Evolutionary conservation across 2,888 invertebrate species (phyloP).

Genomic region (Drosophila paucipuncta): DNA sequence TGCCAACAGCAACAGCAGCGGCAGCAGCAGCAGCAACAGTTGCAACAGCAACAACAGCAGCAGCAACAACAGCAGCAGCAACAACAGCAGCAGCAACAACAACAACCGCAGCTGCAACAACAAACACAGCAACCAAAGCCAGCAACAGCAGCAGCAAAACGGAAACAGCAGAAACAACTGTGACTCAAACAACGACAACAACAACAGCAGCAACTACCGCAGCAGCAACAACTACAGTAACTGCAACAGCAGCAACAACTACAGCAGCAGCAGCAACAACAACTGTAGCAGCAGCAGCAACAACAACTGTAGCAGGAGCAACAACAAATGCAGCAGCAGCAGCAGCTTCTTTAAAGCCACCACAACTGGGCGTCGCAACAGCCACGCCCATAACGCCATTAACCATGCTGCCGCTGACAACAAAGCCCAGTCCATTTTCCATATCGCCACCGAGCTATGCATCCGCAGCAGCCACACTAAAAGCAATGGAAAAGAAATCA

Average conservation of each 20-base stretch:
- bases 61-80: not conserved
- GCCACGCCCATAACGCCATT: constrained; percentile 61
- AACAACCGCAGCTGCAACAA: constrained; percentile 28
- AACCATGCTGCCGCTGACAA: constrained; percentile 77
- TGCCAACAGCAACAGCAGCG: constrained; percentile 72
- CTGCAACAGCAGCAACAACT: constrained; percentile 29
- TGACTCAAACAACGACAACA: not conserved
- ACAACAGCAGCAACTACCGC: not conserved
- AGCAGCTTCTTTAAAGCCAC: constrained; percentile 23
- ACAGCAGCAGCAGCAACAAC: constrained; percentile 8
- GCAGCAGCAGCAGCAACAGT: constrained; percentile 10
- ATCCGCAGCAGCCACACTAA: constrained; percentile 45
- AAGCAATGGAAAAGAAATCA: constrained; percentile 81
- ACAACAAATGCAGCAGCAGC: constrained; percentile 1
- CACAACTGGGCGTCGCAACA: constrained; percentile 4
- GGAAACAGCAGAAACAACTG: constrained; percentile 4
- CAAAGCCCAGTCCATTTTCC: constrained; percentile 61
- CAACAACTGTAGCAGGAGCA: constrained; percentile 1
- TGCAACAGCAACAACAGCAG: not conserved
- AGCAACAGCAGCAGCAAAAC: constrained; percentile 6
- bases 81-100: constrained; percentile 33
- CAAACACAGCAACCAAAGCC: constrained; percentile 6
- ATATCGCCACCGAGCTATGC: constrained; percentile 61
- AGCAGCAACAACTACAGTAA: constrained; percentile 21
- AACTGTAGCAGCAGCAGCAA: constrained; percentile 22